Evolutionary conservation across 2,888 invertebrate genomes (phyloP).

Genomic region (Pseudococcus longispinus): DNA sequence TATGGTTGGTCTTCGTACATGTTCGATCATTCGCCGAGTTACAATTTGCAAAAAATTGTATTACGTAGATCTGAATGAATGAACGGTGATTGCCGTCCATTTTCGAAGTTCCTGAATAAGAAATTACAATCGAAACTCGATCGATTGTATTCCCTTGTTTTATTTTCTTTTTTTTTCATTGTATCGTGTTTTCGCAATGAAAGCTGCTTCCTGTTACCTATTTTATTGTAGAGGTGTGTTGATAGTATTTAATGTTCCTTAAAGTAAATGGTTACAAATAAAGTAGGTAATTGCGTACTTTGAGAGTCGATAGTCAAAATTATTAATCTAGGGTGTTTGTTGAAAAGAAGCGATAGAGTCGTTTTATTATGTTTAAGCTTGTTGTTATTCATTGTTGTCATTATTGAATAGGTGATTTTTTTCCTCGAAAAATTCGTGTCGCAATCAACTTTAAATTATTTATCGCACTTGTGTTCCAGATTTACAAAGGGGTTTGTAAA

Average conservation of each 20-base stretch:
- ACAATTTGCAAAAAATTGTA: neutral
- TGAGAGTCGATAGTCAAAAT: conserved; percentile 1
- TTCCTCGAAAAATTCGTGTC: neutral
- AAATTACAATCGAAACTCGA: neutral
- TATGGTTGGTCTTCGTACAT: neutral
- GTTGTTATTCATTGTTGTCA: neutral
- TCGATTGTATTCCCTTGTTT: neutral
- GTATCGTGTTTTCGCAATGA: neutral
- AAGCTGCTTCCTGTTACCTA: conserved; percentile 39
- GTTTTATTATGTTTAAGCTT: neutral
- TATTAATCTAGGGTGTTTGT: neutral
- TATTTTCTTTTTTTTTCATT: neutral
- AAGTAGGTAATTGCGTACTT: neutral
- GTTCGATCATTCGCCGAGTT: neutral
- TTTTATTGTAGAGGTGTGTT: conserved; percentile 32
- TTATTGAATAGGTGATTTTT: neutral
- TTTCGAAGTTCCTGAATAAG: conserved; percentile 18
- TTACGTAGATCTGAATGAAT: neutral
- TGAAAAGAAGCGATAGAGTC: neutral
- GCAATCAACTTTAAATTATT: neutral
- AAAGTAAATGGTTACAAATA: neutral
- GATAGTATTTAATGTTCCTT: conserved; percentile 28
- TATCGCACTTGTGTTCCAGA: neutral
- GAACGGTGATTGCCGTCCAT: neutral
- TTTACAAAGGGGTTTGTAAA: neutral